These are phyloP conservation scores for Patella pellucida DNA, from an alignment of 2,888 invertebrate genomes.

Conservation along the genomic window DNA sequence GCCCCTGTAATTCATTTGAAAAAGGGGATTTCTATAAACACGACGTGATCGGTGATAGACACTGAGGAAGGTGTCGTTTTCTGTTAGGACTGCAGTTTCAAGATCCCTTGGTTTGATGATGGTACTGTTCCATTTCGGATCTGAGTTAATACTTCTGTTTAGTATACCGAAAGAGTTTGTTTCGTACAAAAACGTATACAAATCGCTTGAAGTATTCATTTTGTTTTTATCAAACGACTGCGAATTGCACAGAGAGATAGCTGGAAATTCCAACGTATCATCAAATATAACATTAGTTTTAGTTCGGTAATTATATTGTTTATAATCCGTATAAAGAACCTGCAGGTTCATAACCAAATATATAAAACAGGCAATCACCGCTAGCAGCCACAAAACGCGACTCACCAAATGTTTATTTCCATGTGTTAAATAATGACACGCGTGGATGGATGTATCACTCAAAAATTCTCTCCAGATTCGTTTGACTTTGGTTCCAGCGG, in stretches of 20 bases:
- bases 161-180: not conserved
- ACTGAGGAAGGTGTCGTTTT: not conserved
- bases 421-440: not conserved
- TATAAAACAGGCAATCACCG: not conserved
- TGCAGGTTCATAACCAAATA: not conserved
- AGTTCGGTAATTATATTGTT: not conserved
- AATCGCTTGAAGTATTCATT: not conserved
- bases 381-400: not conserved
- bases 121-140: not conserved
- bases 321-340: not conserved
- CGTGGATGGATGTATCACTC: not conserved
- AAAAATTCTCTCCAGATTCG: not conserved
- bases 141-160: not conserved
- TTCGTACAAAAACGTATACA: not conserved
- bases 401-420: not conserved
- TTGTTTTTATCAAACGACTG: slow-evolving; percentile 5
- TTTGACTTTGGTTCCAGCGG: not conserved
- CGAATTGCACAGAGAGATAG: not conserved
- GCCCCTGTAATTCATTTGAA: not conserved
- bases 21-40: not conserved
- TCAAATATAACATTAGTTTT: not conserved
- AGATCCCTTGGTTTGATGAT: not conserved
- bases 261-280: not conserved
- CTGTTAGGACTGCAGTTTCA: not conserved
- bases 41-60: not conserved